Evolutionary conservation across 2,888 invertebrate genomes (phyloP).

Genomic region (Quadroppia sp.): DNA sequence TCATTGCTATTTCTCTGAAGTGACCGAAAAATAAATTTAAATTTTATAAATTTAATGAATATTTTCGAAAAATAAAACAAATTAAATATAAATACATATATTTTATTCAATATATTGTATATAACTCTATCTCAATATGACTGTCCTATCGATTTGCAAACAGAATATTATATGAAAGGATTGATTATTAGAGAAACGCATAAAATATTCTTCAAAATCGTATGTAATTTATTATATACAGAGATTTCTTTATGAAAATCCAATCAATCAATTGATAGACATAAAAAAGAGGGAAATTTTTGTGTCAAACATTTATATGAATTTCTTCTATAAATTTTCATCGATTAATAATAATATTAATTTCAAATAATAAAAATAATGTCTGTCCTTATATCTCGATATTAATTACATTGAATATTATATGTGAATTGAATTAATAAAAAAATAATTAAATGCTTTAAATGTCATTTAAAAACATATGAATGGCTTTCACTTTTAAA

Average conservation of each 20-base stretch:
- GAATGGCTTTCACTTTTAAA: background rate
- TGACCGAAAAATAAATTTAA: background rate
- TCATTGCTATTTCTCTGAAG: background rate
- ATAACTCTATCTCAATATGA: background rate
- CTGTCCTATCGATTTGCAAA: background rate
- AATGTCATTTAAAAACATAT: background rate
- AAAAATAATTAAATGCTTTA: background rate
- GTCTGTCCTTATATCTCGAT: background rate
- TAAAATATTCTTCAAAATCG: background rate
- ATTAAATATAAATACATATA: no score
- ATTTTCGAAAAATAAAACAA: background rate
- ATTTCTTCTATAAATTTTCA: background rate
- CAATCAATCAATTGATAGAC: background rate
- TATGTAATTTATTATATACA: background rate
- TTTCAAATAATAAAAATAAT: background rate
- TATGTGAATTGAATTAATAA: background rate
- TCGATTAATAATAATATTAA: background rate
- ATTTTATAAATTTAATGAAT: background rate
- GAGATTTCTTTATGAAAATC: background rate
- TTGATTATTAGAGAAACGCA: background rate
- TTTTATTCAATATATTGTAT: background rate
- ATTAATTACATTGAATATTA: background rate
- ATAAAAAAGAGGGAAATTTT: background rate
- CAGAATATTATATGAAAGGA: background rate
- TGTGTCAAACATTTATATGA: background rate